Conservation (phyloP, 2,888 invertebrate species). For the Serrognathus titanus region DNA sequence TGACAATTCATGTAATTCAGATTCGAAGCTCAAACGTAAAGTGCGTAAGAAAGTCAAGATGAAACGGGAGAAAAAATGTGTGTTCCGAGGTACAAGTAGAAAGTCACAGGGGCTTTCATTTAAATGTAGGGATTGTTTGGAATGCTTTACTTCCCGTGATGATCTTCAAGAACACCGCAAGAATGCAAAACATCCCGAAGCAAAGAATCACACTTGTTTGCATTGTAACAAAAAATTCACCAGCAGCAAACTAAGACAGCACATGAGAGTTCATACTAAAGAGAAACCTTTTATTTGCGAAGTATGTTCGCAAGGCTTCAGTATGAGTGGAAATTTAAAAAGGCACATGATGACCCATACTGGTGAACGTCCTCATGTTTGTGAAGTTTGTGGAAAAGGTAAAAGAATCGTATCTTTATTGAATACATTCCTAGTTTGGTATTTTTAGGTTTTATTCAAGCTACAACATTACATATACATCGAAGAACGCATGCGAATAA, state of each 20-base stretch:
- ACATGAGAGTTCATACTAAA: constrained; percentile 19
- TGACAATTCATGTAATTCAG: background rate
- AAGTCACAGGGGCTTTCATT: constrained; percentile 2
- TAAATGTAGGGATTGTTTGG: constrained; percentile 5
- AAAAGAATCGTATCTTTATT: constrained; percentile 2
- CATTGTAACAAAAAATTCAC: constrained; percentile 21
- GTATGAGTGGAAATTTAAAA: constrained; percentile 14
- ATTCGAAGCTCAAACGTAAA: background rate
- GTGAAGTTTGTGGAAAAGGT: constrained; percentile 18
- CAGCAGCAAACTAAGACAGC: constrained; percentile 20
- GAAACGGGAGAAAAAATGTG: background rate
- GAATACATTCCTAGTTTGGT: no score
- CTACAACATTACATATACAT: constrained; percentile 12
- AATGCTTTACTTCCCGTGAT: background rate
- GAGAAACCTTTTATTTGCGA: constrained; percentile 13
- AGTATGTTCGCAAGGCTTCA: constrained; percentile 14
- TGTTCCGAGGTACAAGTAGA: background rate
- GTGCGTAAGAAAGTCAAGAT: background rate
- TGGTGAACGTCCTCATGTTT: constrained; percentile 16
- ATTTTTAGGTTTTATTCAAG: constrained; percentile 17
- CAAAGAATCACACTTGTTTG: constrained; percentile 9
- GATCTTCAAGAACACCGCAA: constrained; percentile 6
- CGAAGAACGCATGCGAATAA: constrained; percentile 4
- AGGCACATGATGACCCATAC: constrained; percentile 18
- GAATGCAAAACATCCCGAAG: constrained; percentile 8